These are phyloP conservation scores for Steromphala cineraria DNA, from an alignment of 2,888 invertebrate genomes.

Conservation along the genomic window DNA sequence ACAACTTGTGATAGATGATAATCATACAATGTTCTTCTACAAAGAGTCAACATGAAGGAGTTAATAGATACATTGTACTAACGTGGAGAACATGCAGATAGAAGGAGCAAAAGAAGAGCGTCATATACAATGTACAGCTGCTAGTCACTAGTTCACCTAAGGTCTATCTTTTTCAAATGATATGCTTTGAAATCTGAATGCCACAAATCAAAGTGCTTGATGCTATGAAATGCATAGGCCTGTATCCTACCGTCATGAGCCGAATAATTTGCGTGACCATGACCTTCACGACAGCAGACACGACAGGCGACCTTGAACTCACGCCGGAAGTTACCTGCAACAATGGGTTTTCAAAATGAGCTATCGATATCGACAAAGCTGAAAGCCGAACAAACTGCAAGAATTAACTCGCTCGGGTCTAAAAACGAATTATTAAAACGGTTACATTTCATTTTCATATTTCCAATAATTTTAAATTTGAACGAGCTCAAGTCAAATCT, in stretches of 20 bases:
- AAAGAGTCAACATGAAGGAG: background rate
- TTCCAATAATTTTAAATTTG: too few species aligned
- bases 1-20: too few species aligned
- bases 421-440: too few species aligned
- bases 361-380: too few species aligned
- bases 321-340: slow-evolving; percentile 41
- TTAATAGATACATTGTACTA: background rate
- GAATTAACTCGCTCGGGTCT: too few species aligned
- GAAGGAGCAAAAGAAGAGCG: background rate
- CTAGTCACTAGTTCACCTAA: background rate
- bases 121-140: background rate
- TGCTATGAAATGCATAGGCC: slow-evolving; percentile 3
- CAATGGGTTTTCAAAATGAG: background rate
- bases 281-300: slow-evolving; percentile 37
- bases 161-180: background rate
- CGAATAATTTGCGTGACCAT: slow-evolving; percentile 32
- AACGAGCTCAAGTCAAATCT: too few species aligned
- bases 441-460: too few species aligned
- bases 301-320: slow-evolving; percentile 43
- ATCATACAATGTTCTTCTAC: too few species aligned
- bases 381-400: too few species aligned
- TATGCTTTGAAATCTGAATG: slow-evolving; percentile 2
- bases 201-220: slow-evolving; percentile 12
- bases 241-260: slow-evolving; percentile 22
- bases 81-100: background rate